A percentile compares a stretch with the other conserved stretches of the same genome.
Evolutionary conservation across 2,797 vertebrate species (phyloP).

Genomic region (Halcyon chelicuti): DNA sequence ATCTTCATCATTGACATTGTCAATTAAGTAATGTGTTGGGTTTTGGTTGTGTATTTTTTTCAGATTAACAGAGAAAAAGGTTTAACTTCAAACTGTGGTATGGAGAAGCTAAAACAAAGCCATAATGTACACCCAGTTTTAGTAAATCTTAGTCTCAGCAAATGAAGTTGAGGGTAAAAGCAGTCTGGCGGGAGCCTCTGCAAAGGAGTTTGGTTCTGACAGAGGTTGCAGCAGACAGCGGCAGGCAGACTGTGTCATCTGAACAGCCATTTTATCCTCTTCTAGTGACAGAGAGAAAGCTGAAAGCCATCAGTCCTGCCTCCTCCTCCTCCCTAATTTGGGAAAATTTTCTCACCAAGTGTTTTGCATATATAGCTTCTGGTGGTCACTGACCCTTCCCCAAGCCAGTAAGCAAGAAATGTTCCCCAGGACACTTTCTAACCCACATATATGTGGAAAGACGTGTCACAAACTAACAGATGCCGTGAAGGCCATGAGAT

Average conservation of each 20-base stretch:
- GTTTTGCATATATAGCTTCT: not conserved
- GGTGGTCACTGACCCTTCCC: not conserved
- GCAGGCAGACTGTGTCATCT: accelerated
- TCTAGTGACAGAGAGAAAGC: not conserved
- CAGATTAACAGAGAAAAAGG: not conserved
- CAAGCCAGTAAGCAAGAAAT: not conserved
- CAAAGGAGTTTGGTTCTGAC: not conserved
- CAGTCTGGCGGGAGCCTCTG: not conserved
- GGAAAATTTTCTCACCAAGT: not conserved
- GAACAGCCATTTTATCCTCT: accelerated
- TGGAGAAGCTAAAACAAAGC: not conserved
- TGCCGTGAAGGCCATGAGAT: not conserved
- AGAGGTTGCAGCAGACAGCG: not conserved
- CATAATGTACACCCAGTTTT: not conserved
- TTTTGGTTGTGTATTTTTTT: not conserved
- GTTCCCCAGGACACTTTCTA: not conserved
- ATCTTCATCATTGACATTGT: not conserved
- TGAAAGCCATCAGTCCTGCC: not conserved
- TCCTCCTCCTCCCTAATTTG: not conserved
- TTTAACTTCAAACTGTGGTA: not conserved
- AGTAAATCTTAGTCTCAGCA: not conserved
- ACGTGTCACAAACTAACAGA: not conserved
- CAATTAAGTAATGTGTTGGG: not conserved
- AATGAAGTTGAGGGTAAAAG: not conserved
- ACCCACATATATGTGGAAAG: not conserved